Evolutionary conservation across 2,888 invertebrate genomes (phyloP), one percentile per base, ranked within the genome.

Genomic region (Philaethria dido): DNA sequence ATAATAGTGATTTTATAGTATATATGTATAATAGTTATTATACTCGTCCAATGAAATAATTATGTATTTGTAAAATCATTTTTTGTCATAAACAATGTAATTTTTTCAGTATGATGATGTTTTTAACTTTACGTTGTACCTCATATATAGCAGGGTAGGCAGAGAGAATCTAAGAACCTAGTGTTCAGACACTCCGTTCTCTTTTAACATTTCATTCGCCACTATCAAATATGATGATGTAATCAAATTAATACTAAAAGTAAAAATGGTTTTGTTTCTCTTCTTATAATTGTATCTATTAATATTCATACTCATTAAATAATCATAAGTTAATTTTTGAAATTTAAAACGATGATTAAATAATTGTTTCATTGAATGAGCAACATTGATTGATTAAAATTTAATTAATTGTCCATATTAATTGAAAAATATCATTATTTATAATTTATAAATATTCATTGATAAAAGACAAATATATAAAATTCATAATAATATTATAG

Each of bases 21-120:
- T 48, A 66, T 48, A 47, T 42, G 18, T 55, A 57, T 66, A 66
- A 39, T 42, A 16, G n/a, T 57, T 42, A 8, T 42, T 22, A 13
- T 18, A 29, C 4, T 33, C 13, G 9, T 52, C 52, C 11, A 52
- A 52, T 33, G 9, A 52, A 52, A 52, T 16, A 29, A 18, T n/a
- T 52, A 3, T 2, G 13, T 13, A 3, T 8, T 33, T 33, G 9
- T 33, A 33, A 33, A 25, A n/a, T n/a, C n/a, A n/a, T n/a, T n/a
- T n/a, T n/a, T n/a, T n/a, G n/a, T n/a, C n/a, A n/a, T n/a, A n/a
- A n/a, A n/a, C n/a, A n/a, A n/a, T n/a, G n/a, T n/a, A n/a, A n/a
- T n/a, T n/a, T n/a, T n/a, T n/a, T n/a, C n/a, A n/a, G n/a, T n/a
- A n/a, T n/a, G n/a, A n/a, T n/a, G n/a, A n/a, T n/a, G n/a, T n/a